Percentiles rank a stretch among this genome's conserved stretches.
phyloP scores from a whole-genome alignment of 2,113 vertebrate species.

The Sclerurus mexicanus region DNA sequence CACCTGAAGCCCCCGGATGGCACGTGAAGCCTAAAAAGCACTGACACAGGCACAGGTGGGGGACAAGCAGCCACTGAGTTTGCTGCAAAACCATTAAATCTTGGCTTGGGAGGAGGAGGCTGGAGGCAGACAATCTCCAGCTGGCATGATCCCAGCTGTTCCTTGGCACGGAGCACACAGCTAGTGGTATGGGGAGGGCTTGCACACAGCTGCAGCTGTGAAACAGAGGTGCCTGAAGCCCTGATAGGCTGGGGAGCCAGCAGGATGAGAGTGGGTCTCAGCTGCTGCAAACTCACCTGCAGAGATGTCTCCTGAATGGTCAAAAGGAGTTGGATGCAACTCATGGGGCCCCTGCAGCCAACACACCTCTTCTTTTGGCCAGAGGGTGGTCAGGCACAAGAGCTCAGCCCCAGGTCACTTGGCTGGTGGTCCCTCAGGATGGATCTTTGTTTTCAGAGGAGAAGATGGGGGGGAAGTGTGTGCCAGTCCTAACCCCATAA shows the following conservation, averaged over 20 bases:
- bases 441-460: not conserved
- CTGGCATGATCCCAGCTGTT: not conserved
- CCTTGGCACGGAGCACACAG: not conserved
- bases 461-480: not conserved
- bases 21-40: not conserved
- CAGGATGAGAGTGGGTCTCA: rapidly evolving
- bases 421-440: not conserved
- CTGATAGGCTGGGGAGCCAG: not conserved
- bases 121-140: not conserved
- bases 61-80: not conserved
- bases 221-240: not conserved
- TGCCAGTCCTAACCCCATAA: not conserved
- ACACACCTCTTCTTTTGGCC: not conserved
- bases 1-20: not conserved
- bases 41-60: not conserved
- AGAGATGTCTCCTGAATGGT: not conserved
- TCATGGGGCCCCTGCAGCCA: not conserved
- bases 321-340: not conserved
- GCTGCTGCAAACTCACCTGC: not conserved
- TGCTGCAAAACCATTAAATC: not conserved
- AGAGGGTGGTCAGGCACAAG: not conserved
- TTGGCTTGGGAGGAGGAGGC: not conserved
- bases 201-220: not conserved
- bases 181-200: rapidly evolving
- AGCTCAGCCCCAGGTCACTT: not conserved